Evolutionary conservation across 2,113 vertebrate genomes (phyloP).

Genomic region (Phylloscopus trochilus): DNA sequence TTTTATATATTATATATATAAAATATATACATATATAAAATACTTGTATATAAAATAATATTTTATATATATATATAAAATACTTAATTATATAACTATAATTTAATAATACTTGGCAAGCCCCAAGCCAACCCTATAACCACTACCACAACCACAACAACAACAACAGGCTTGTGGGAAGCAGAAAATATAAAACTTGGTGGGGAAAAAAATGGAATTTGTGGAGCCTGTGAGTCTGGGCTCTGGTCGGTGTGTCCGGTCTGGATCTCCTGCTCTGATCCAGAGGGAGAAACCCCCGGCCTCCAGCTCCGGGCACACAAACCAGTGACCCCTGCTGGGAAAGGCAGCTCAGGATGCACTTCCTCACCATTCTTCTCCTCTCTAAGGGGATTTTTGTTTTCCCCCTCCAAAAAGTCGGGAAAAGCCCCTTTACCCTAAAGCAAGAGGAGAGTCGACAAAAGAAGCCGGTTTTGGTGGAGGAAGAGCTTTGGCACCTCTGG

Average conservation of each 20-base stretch:
- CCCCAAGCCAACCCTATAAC: not conserved
- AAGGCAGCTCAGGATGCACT: not conserved
- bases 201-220: not conserved
- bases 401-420: rapidly evolving
- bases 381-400: not conserved
- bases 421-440: rapidly evolving
- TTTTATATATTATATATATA: too few species aligned
- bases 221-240: not conserved
- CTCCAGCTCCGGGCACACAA: not conserved
- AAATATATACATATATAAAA: too few species aligned
- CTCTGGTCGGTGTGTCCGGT: not conserved
- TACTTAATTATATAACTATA: too few species aligned
- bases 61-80: too few species aligned
- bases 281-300: rapidly evolving
- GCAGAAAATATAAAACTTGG: not conserved
- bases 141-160: too few species aligned
- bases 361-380: not conserved
- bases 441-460: not conserved
- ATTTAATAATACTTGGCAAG: too few species aligned
- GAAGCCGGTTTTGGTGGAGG: not conserved
- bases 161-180: not conserved
- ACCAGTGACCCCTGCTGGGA: not conserved
- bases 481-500: not conserved
- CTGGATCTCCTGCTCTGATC: not conserved
- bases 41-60: too few species aligned